Base-by-base conservation (phyloP, 2,797 vertebrate genomes). In the Rallus crepitans region DNA sequence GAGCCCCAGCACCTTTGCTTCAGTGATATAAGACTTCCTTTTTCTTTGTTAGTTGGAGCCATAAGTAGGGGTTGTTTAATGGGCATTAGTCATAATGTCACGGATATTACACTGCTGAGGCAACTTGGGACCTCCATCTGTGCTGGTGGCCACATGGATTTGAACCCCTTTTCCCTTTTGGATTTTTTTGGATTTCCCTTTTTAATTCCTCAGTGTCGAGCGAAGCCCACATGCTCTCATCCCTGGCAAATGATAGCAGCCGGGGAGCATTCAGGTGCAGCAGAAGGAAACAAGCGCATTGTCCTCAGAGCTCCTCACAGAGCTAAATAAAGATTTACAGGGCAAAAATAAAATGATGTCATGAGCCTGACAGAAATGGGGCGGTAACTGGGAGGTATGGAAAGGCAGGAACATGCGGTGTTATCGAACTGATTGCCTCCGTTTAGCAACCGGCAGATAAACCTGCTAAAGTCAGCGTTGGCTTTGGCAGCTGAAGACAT, bases 321-420 rank as follows among this genome's bases (percentile, higher is more conserved):
- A 59, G 48, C 84, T 90, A 77, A 94, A 52, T 40, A 24, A 90
- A 89, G 90, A 83, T 63, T 23, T 78, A 3, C 61, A 75, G 75
- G 68, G 71, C 81, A 73, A 76, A 94, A 80, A 45, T 81, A 65
- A 91, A 93, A 65, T 42, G 61, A 86, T 93, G 72, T 70, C 93
- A 89, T 10, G 90, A 78, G 79, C 7, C 40, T 93, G 89, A 93
- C 89, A 89, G 83, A 91, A 96, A 90, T 87, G 78, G 90, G 82
- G 18, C 12, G 3, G 87, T 59, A 65, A 69, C n/a, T 73, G 79
- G 82, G 52, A 73, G 83, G 77, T 39, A 86, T 87, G 81, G 89
- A 71, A 42, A 37, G 80, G 40, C 78, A 78, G 52, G 70, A 93
- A 37, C 0, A 8, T 63, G 75, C 15, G 5, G 65, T 15, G 4